Base-by-base conservation (phyloP, 2,888 invertebrate genomes). In the Apamea sordens region DNA sequence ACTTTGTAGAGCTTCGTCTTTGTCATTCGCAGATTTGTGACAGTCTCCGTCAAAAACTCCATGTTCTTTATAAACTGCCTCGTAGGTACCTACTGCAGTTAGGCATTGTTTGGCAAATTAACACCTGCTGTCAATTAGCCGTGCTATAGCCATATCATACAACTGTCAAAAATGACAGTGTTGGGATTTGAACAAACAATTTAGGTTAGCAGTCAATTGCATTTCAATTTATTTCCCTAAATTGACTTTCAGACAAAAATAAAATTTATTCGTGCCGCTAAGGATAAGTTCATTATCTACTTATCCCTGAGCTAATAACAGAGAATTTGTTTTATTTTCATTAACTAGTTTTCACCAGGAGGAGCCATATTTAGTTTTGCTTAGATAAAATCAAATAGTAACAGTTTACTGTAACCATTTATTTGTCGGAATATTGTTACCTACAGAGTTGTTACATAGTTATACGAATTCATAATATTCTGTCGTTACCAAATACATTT, bases 321-420 rank as follows among this genome's bases (percentile, higher is more conserved):
- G 78, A 69, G 18, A 77, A 69, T 70, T 44, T 32, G 41, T 78
- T 50, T 44, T 32, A 28, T 78, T 50, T 61, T 28, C 78, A 50
- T 24, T 47, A 36, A 36, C 78, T 50, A 24, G 28, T 68, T 69
- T 69, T 44, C 13, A 32, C 50, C 18, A 32, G 50, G 32, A 10
- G 10, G 11, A n/a, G 44, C 32, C 21, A 44, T 70, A 24, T 53
- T 32, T 50, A 6, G 59, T 53, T 69, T 63, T 61, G n/a, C n/a
- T 44, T 44, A n/a, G 70, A 41, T 70, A 11, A n/a, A 32, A 79
- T 24, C 32, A 50, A 4, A 15, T 11, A n/a, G 18, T 18, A 32
- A 15, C 15, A 61, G 63, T 63, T n/a, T n/a, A n/a, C n/a, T n/a
- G n/a, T n/a, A n/a, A n/a, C 63, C 21, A 36, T 36, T 32, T 18